A percentile compares a stretch with the other conserved stretches of the same genome.
phyloP scores from a whole-genome alignment of 2,888 invertebrate genomes.

The Lacanobia wlatinum region DNA sequence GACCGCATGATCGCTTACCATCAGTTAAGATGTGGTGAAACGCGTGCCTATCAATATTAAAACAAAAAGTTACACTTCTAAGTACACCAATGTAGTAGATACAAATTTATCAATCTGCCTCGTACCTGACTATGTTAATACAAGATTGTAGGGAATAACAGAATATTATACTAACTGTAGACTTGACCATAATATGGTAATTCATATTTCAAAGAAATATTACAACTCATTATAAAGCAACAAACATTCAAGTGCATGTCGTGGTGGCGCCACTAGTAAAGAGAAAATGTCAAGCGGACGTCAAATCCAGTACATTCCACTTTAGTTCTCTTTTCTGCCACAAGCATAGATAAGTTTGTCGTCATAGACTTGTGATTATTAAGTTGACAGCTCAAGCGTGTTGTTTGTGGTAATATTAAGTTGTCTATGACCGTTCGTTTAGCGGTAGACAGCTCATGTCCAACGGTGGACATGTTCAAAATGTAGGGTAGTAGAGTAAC shows the following conservation, averaged over 20 bases:
- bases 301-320: constrained; percentile 1
- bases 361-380: constrained; percentile 17
- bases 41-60: no score
- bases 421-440: constrained; percentile 28
- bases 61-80: no score
- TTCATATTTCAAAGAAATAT: background rate
- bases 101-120: background rate
- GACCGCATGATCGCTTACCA: no score
- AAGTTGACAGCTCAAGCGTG: constrained; percentile 27
- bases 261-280: background rate
- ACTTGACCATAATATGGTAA: background rate
- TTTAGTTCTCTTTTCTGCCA: background rate
- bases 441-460: constrained; percentile 9
- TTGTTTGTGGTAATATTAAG: constrained; percentile 16
- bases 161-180: no score
- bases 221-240: background rate
- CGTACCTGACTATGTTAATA: background rate
- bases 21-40: no score
- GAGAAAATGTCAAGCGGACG: background rate
- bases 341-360: constrained; percentile 9
- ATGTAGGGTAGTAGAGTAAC: constrained; percentile 8
- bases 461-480: constrained; percentile 9
- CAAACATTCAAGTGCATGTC: background rate
- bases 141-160: background rate
- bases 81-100: no score